phyloP scores from a whole-genome alignment of 1,140 invertebrate species.

The Pygmarrhopalites habei region DNA sequence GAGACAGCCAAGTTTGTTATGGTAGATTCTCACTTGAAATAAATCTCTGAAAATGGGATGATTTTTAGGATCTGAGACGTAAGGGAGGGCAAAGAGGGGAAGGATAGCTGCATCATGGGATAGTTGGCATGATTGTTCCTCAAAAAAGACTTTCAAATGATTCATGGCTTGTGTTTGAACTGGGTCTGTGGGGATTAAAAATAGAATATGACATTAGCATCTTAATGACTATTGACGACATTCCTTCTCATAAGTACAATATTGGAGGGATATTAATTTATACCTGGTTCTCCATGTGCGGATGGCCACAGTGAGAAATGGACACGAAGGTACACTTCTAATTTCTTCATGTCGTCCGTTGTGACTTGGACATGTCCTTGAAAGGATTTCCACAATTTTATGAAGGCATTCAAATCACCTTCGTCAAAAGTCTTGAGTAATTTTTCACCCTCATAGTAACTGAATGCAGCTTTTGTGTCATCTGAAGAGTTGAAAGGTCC shows the following conservation, averaged over 20 bases:
- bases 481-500: slow-evolving; percentile 8
- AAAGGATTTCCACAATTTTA: slow-evolving; percentile 34
- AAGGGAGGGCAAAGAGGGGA: slow-evolving; percentile 35
- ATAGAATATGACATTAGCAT: too few species aligned
- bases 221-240: too few species aligned
- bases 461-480: slow-evolving; percentile 27
- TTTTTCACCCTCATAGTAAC: slow-evolving; percentile 25
- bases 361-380: slow-evolving; percentile 32
- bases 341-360: slow-evolving; percentile 35
- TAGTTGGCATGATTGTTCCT: slow-evolving; percentile 21
- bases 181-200: too few species aligned
- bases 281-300: slow-evolving; percentile 14
- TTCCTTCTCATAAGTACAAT: too few species aligned
- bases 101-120: slow-evolving; percentile 29
- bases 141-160: slow-evolving; percentile 31
- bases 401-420: slow-evolving; percentile 27
- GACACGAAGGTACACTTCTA: slow-evolving; percentile 37
- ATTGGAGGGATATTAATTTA: too few species aligned
- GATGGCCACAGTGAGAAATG: slow-evolving; percentile 36
- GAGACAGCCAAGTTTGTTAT: too few species aligned
- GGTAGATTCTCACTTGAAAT: slow-evolving; percentile 25
- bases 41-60: slow-evolving; percentile 35
- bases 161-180: slow-evolving; percentile 22
- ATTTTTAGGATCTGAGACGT: slow-evolving; percentile 22
- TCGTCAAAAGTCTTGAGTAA: slow-evolving; percentile 35